Evolutionary conservation across 1,140 invertebrate genomes (phyloP), one percentile per base, ranked within the genome.

Genomic region (Hyles vespertilio): DNA sequence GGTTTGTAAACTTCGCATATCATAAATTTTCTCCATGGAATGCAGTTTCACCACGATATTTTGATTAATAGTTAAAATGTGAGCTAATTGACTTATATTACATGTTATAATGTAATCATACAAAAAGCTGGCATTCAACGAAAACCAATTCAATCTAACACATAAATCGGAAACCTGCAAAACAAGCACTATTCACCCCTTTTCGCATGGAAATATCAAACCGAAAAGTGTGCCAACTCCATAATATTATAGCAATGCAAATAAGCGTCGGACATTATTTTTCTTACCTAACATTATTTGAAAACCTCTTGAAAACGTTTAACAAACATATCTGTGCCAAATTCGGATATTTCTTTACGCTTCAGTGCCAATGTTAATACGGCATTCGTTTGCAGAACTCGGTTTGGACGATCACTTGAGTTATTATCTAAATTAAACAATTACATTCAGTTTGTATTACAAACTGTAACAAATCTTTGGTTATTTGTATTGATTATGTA

Each of bases 231-330:
- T 40, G 36, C 36, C 36, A 40, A 40, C 36, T 22, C 22, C 22
- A 22, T 22, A 40, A 8, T 40, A 40, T 40, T 40, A 40, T 40
- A 40, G 8, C 36, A 40, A 54, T 6, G 9, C 48, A 34, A 40
- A 49, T 36, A 56, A 9, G 10, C 48, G 47, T 6, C 12, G 32
- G 36, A 55, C 10, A 66, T 55, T 66, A 59, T 66, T 66, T 58
- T 66, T 56, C 56, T 61, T 56, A 66, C 47, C 50, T 51, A 56
- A 62, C 47, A 46, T 12, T 62, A 46, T 67, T 67, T 67, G 65
- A 54, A 60, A 67, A 53, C 57, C 60, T 62, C 60, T 67, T 57
- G 12, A 57, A 53, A 32, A 12, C 53, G 36, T 58, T 59, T 46
- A 51, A 44, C 58, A 67, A 67, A 67, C 12, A 66, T 34, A 58